A percentile compares a stretch with the other conserved stretches of the same genome.
These are phyloP conservation scores for Napeogenes sylphis DNA, from an alignment of 2,888 invertebrate species.

Conservation along the genomic window DNA sequence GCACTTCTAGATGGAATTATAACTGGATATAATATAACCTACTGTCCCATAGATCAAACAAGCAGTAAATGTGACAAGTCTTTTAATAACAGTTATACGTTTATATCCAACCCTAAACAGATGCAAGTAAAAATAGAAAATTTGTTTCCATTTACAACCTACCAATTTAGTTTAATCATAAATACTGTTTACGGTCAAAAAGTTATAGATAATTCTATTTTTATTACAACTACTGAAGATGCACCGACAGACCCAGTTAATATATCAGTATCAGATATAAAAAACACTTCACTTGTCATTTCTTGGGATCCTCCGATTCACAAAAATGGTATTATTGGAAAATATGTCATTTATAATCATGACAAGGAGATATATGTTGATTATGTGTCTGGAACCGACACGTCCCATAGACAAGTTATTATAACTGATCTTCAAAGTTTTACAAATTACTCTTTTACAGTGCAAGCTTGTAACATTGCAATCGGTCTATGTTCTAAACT, in stretches of 20 bases:
- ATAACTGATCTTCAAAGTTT: conserved; percentile 52
- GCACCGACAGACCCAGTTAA: conserved; percentile 79
- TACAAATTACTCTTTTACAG: too few species aligned
- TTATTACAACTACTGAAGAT: conserved; percentile 83
- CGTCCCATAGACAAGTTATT: conserved; percentile 44
- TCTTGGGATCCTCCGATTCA: conserved; percentile 83
- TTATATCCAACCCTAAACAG: conserved; percentile 64
- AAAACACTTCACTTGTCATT: conserved; percentile 80
- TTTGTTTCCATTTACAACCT: conserved; percentile 71
- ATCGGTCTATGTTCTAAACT: too few species aligned
- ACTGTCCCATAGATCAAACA: conserved; percentile 80
- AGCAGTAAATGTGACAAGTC: conserved; percentile 76
- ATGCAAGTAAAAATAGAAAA: too few species aligned
- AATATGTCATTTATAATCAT: conserved; percentile 80
- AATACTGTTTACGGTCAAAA: conserved; percentile 63
- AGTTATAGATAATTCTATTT: conserved; percentile 66
- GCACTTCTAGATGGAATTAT: conserved; percentile 82
- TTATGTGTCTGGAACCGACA: conserved; percentile 47
- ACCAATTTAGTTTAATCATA: conserved; percentile 83
- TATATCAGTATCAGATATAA: conserved; percentile 77
- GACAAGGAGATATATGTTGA: conserved; percentile 44
- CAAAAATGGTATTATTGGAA: conserved; percentile 83
- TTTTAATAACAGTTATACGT: conserved; percentile 53
- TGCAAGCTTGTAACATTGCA: too few species aligned
- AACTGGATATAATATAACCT: conserved; percentile 85